Base-by-base conservation (phyloP, 1,140 invertebrate genomes). In the Radopholus similis region DNA sequence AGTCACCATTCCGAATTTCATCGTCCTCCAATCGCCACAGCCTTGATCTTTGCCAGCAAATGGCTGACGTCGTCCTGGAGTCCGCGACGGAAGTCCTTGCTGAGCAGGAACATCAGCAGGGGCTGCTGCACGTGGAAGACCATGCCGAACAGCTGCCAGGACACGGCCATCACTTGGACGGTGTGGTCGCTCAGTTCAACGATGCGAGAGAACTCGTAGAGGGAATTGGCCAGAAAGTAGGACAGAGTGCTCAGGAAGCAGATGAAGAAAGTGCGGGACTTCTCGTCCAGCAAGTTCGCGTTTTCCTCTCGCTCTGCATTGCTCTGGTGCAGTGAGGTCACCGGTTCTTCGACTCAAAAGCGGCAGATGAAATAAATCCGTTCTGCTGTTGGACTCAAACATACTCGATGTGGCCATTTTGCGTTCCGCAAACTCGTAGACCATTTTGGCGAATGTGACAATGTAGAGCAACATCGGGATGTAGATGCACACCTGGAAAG, bases 41-140 rank as follows among this genome's bases (percentile, higher is more conserved):
- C n/a, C n/a, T n/a, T n/a, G n/a, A n/a, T n/a, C n/a, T n/a, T n/a
- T n/a, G n/a, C n/a, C n/a, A n/a, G n/a, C n/a, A n/a, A n/a, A n/a
- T n/a, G n/a, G n/a, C n/a, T n/a, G n/a, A n/a, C n/a, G 4, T 54
- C 11, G 30, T 23, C 35, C 30, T 54, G 35, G 35, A 54, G 28
- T 15, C 51, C 51, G 3, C 51, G 3, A 32, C 59, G 42, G 21
- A 62, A 32, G 34, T 62, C 59, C 9, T 18, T 38, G 18, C 59
- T 62, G 6, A 62, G 49, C 9, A 62, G 47, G 13, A 62, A 28
- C 42, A 62, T 32, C 28, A 62, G 35, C 11, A 62, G 34, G 21
- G 59, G 40, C 49, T 62, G 40, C n/a, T 62, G 59, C 32, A 62
- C 59, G 9, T 62, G 59, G 47, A 62, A 62, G 8, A 62, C 47